These are phyloP conservation scores for Brachionus calyciflorus DNA, from an alignment of 1,140 invertebrate genomes.

Conservation along the genomic window DNA sequence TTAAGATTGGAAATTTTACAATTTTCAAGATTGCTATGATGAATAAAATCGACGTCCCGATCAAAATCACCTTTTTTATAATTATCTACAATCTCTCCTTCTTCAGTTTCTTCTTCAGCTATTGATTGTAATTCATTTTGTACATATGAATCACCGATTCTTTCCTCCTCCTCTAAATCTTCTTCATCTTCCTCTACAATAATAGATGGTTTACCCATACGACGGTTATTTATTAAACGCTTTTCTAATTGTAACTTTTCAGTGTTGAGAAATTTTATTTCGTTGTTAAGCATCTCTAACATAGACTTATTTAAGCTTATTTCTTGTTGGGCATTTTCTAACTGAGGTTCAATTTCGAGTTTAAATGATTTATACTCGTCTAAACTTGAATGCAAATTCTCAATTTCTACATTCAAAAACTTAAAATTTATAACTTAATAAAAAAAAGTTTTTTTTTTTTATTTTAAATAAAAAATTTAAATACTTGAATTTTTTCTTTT, in stretches of 20 bases:
- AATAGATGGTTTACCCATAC: constrained; percentile 12
- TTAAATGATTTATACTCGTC: constrained; percentile 9
- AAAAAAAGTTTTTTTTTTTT: no score
- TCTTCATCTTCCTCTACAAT: constrained; percentile 46
- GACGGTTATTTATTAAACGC: background rate
- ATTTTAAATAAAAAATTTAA: background rate
- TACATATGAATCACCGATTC: background rate
- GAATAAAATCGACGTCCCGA: background rate
- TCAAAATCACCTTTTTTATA: background rate
- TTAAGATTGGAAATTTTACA: background rate
- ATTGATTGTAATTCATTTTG: background rate
- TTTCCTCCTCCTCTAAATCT: constrained; percentile 18
- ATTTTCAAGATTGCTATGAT: background rate
- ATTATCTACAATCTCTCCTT: constrained; percentile 5
- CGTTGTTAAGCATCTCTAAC: constrained; percentile 38
- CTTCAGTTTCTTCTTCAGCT: constrained; percentile 5
- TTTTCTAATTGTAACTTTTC: constrained; percentile 44
- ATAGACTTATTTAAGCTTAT: background rate
- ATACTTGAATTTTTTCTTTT: background rate
- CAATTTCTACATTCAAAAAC: constrained; percentile 2
- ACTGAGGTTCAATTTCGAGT: constrained; percentile 2
- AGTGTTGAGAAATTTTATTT: constrained; percentile 14
- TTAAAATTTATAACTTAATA: background rate
- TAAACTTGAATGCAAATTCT: background rate
- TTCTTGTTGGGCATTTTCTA: constrained; percentile 29